phyloP scores from a whole-genome alignment of 2,113 vertebrate species.

The Mesitornis unicolor region DNA sequence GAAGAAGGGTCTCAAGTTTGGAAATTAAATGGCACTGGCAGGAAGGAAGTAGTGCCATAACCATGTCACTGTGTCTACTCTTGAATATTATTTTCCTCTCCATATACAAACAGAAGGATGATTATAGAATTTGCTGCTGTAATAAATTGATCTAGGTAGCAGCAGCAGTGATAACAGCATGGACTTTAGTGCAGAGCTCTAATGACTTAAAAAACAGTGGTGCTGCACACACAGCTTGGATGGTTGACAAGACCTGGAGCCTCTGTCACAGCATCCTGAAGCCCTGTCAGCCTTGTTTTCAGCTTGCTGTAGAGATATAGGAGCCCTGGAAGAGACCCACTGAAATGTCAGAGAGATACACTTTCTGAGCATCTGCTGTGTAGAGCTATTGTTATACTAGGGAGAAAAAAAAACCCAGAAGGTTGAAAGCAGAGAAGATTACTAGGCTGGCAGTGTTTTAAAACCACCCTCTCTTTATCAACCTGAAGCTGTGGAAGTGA shows the following conservation, averaged over 20 bases:
- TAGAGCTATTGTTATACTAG: not conserved
- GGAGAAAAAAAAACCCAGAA: not conserved
- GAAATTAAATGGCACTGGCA: not conserved
- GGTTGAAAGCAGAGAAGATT: not conserved
- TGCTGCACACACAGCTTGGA: not conserved
- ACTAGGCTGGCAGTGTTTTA: not conserved
- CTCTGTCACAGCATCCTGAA: not conserved
- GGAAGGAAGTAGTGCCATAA: not conserved
- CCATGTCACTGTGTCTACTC: not conserved
- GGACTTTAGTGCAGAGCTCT: not conserved
- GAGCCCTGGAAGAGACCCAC: not conserved
- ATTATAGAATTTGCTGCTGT: not conserved
- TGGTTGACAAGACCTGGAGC: accelerated
- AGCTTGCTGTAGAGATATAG: not conserved
- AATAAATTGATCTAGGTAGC: not conserved
- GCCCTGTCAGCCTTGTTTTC: not conserved
- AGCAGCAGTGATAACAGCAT: not conserved
- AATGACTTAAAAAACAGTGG: not conserved
- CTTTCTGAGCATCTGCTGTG: not conserved
- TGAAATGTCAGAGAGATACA: not conserved
- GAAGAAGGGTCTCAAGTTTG: not conserved
- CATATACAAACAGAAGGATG: not conserved
- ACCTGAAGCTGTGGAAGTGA: not conserved
- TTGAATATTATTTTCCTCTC: not conserved
- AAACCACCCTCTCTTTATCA: not conserved